These are phyloP conservation scores for Eristalis arbustorum DNA, from an alignment of 2,888 invertebrate species.

Conservation along the genomic window DNA sequence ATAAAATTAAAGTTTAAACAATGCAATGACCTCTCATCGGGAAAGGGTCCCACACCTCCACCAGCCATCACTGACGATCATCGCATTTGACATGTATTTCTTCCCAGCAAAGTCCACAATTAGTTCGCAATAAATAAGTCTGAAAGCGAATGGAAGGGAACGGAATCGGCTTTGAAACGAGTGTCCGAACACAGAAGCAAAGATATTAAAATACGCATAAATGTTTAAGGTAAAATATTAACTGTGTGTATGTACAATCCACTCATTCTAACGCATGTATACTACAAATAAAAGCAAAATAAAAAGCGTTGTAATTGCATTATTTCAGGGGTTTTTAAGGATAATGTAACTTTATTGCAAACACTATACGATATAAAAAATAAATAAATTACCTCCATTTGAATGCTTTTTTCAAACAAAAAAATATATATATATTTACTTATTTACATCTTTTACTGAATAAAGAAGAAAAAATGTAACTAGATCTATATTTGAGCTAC, in stretches of 20 bases:
- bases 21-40: too few species aligned
- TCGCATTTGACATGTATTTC: not conserved
- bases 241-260: constrained; percentile 19
- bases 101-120: not conserved
- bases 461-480: constrained; percentile 1
- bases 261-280: constrained; percentile 9
- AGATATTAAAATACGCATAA: constrained; percentile 1
- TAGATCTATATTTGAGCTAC: constrained; percentile 8
- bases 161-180: not conserved
- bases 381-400: constrained; percentile 55
- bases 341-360: constrained; percentile 33
- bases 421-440: constrained; percentile 34
- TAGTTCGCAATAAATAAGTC: not conserved
- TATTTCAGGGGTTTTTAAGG: constrained; percentile 26
- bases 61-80: not conserved
- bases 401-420: constrained; percentile 19
- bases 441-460: constrained; percentile 26
- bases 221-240: not conserved
- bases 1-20: too few species aligned
- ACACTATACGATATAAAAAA: constrained; percentile 14
- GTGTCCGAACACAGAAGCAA: not conserved
- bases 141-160: not conserved
- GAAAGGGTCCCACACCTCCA: not conserved
- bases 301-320: constrained; percentile 2
- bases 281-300: not conserved